Base-by-base conservation (phyloP, 1,140 invertebrate genomes). In the Scaptodrosophila lebanonensis region DNA sequence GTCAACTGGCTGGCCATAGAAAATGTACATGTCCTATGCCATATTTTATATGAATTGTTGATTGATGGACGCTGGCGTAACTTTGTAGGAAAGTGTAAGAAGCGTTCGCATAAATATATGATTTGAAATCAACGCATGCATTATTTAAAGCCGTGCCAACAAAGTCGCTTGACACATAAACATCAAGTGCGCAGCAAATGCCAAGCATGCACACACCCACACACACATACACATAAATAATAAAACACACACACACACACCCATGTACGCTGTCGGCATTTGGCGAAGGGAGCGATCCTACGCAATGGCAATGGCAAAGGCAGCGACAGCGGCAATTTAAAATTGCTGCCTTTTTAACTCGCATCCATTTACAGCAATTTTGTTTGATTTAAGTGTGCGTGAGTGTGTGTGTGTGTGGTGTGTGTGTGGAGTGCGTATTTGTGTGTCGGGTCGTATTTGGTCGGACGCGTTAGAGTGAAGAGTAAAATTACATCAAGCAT, bases 281-380 rank as follows among this genome's bases (percentile, higher is more conserved):
- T n/a, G n/a, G 50, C 27, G 29, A 16, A 30, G 30, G 44, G 11
- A 33, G 8, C 38, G n/a, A 39, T 32, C 30, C 30, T 40, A 32
- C 15, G 22, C 65, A 69, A 61, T 48, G 68, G n/a, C n/a, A n/a
- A n/a, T n/a, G 56, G 45, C 65, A 35, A 60, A 52, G 42, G 38
- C 71, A 59, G 66, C 73, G 56, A 79, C 73, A 72, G 73, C 56
- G 60, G 75, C 73, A 79, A 79, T 79, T 79, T 79, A 82, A 79
- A 79, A 82, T 82, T 73, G 75, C 75, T 73, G 75, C 75, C 75
- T 82, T 79, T 79, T 79, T 79, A 79, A 82, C 75, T 79, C 75
- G 75, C 75, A 82, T 79, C 75, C 75, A 79, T 79, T 79, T 79
- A 79, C 75, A 83, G 75, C 75, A 82, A 75, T 79, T 83, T 83